phyloP scores from a whole-genome alignment of 2,888 invertebrate species.

The Yponomeuta sedellus region DNA sequence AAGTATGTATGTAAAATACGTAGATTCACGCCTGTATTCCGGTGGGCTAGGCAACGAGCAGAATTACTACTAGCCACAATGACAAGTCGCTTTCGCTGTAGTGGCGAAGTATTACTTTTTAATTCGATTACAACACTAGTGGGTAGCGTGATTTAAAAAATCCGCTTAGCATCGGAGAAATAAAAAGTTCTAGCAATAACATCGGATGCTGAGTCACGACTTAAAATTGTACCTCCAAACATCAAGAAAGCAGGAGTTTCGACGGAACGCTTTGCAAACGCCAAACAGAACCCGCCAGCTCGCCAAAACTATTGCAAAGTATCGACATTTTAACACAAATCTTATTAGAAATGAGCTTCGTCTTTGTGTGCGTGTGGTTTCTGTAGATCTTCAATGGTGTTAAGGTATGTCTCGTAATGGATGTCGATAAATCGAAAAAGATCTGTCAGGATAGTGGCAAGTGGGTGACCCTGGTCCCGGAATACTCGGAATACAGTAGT shows the following conservation, averaged over 20 bases:
- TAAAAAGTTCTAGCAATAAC: neutral
- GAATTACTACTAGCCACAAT: no score
- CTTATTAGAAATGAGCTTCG: neutral
- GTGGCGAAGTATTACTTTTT: no score
- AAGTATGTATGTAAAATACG: neutral
- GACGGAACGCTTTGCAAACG: neutral
- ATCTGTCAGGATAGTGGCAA: no score
- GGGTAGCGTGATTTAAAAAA: neutral
- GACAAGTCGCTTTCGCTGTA: no score
- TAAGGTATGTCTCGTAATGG: no score
- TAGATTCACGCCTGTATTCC: neutral
- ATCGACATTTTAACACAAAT: neutral
- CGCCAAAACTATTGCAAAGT: neutral
- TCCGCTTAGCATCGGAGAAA: neutral
- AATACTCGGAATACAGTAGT: no score
- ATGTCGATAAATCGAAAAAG: no score
- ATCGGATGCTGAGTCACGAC: neutral
- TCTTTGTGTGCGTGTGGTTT: no score
- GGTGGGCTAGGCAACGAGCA: no score
- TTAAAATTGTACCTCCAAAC: neutral
- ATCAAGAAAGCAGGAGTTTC: neutral
- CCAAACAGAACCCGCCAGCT: neutral
- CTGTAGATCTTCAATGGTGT: no score
- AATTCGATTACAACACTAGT: no score
- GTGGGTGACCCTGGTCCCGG: no score